A percentile compares a stretch with the other conserved stretches of the same genome.
These are phyloP conservation scores for Tanaodytes sp. DNA, from an alignment of 2,888 invertebrate genomes.

Conservation along the genomic window DNA sequence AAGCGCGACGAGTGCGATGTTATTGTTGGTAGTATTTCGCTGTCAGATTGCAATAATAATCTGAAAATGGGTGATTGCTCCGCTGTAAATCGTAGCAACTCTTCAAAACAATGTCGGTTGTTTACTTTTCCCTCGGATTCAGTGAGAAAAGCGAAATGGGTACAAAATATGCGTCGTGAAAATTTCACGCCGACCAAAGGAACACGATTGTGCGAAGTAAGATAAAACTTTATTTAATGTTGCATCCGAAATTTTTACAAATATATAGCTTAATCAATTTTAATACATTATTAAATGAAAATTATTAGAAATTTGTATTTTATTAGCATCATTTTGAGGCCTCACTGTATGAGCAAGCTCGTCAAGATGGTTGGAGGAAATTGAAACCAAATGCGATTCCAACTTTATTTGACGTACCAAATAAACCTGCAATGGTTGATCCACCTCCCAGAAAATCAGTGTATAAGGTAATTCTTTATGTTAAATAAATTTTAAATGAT, in stretches of 20 bases:
- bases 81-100: constrained; percentile 16
- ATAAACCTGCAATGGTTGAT: constrained; percentile 7
- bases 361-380: constrained; percentile 15
- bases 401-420: constrained; percentile 20
- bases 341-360: constrained; percentile 4
- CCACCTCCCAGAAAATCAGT: constrained; percentile 6
- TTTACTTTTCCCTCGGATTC: constrained; percentile 8
- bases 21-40: no score
- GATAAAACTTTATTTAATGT: not conserved
- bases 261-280: no score
- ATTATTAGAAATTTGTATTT: not conserved
- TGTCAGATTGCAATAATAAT: no score
- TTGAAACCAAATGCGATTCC: constrained; percentile 19
- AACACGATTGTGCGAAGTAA: constrained; percentile 13
- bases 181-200: not conserved
- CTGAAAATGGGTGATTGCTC: constrained; percentile 7
- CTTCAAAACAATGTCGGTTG: not conserved
- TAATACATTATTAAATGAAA: no score
- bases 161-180: constrained; percentile 16
- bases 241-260: no score
- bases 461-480: constrained; percentile 13
- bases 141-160: constrained; percentile 7
- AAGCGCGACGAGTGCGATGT: no score
- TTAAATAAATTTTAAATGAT: no score
- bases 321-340: constrained; percentile 19